These are phyloP conservation scores for Gopherus evgoodei DNA, from an alignment of 2,113 vertebrate species.

Conservation along the genomic window DNA sequence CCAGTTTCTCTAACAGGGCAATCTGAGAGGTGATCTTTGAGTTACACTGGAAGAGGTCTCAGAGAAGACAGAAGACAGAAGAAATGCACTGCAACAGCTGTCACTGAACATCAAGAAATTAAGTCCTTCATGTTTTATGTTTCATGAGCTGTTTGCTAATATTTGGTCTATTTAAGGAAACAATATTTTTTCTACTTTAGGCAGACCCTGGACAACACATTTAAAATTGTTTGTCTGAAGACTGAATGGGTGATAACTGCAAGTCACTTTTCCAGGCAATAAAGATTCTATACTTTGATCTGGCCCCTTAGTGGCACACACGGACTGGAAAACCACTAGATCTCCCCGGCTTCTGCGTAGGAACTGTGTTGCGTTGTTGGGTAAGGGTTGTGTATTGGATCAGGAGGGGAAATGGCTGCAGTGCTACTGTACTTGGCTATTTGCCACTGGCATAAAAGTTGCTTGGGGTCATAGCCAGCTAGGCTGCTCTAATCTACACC, in stretches of 20 bases:
- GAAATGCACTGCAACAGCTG: background rate
- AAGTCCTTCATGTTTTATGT: background rate
- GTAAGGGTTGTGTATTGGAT: background rate
- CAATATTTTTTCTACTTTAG: accelerated
- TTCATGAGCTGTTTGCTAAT: background rate
- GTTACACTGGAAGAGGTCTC: background rate
- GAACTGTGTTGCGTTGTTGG: background rate
- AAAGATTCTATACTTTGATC: too few relatives aligned
- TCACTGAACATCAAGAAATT: background rate
- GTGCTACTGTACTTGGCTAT: background rate
- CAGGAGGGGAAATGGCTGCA: background rate
- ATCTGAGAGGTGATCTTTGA: background rate
- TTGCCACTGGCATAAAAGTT: background rate
- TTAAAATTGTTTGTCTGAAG: background rate
- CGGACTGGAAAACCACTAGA: background rate
- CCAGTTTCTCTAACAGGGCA: background rate
- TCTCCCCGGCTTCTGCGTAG: background rate
- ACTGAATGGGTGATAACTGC: background rate
- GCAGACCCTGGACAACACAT: background rate
- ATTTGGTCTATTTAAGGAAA: background rate
- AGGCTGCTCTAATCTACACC: background rate
- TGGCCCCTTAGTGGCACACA: background rate
- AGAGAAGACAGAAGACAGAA: background rate
- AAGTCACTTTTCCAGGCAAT: background rate
- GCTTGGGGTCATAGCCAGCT: background rate